These are phyloP conservation scores for Leucania comma DNA, from an alignment of 2,888 invertebrate species.

Conservation along the genomic window DNA sequence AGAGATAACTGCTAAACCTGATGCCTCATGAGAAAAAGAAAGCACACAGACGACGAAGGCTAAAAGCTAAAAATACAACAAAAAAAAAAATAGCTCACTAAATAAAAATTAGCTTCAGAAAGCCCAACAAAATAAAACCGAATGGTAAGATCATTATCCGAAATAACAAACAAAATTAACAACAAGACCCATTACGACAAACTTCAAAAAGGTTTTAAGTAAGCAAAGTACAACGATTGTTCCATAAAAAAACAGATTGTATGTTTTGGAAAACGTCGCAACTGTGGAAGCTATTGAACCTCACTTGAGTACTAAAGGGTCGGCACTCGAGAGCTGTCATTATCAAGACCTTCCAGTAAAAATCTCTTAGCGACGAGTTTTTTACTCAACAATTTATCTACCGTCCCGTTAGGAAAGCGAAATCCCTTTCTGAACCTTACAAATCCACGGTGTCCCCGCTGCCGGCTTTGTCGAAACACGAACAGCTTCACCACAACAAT, in stretches of 20 bases:
- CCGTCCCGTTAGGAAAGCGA: conserved; percentile 67
- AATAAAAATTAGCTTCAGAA: conserved; percentile 32
- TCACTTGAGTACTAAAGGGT: conserved; percentile 71
- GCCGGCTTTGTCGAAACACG: conserved; percentile 71
- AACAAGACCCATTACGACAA: conserved; percentile 37
- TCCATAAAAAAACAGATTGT: conserved; percentile 59
- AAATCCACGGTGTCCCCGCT: conserved; percentile 70
- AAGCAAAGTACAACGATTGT: conserved; percentile 57
- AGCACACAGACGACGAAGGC: neutral
- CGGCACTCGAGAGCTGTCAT: conserved; percentile 75
- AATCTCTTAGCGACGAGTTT: conserved; percentile 72
- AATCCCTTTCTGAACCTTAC: conserved; percentile 75
- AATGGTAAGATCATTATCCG: conserved; percentile 39
- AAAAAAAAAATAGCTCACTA: conserved; percentile 3
- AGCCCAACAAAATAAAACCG: conserved; percentile 36
- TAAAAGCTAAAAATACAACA: neutral
- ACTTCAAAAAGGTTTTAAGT: conserved; percentile 58
- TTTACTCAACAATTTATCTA: conserved; percentile 74
- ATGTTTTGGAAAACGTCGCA: conserved; percentile 63
- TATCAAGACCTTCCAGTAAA: conserved; percentile 76
- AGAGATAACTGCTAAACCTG: neutral
- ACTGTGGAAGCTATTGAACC: conserved; percentile 62
- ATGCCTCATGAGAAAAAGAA: conserved; percentile 5
- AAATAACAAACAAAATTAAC: conserved; percentile 47
- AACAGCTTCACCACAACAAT: conserved; percentile 68